Percentiles rank a stretch among this genome's conserved stretches.
phyloP scores from a whole-genome alignment of 2,888 invertebrate genomes.

The Dichetophora obliterata region DNA sequence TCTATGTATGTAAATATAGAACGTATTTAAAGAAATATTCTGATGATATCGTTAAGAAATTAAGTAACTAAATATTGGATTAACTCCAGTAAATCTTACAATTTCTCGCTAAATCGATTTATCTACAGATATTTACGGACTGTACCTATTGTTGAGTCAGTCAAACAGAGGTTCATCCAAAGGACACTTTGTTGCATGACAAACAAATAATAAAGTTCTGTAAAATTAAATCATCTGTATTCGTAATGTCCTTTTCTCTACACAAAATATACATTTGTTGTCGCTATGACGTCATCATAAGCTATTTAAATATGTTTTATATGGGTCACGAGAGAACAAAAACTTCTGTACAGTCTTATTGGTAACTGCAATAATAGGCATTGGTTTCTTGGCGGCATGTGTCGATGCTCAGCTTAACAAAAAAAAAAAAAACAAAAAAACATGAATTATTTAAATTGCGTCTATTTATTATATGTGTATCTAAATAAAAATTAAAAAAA shows the following conservation, averaged over 20 bases:
- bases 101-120: too few relatives aligned
- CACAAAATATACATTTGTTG: constrained; percentile 39
- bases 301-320: constrained; percentile 6
- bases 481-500: constrained; percentile 14
- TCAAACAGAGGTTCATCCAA: too few relatives aligned
- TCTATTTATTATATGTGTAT: constrained; percentile 34
- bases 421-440: constrained; percentile 36
- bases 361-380: constrained; percentile 70
- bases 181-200: too few relatives aligned
- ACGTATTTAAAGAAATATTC: constrained; percentile 19
- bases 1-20: constrained; percentile 23
- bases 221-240: too few relatives aligned
- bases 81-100: too few relatives aligned
- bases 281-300: background rate
- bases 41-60: too few relatives aligned
- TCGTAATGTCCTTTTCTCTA: too few relatives aligned
- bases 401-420: constrained; percentile 58
- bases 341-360: constrained; percentile 42
- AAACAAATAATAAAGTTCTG: too few relatives aligned
- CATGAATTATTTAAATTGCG: background rate
- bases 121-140: too few relatives aligned
- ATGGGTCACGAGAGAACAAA: constrained; percentile 29
- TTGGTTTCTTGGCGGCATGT: constrained; percentile 85
- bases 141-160: too few relatives aligned
- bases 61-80: background rate